A percentile compares a stretch with the other conserved stretches of the same genome.
phyloP scores from a whole-genome alignment of 2,113 vertebrate genomes.

The Gavialis gangeticus region DNA sequence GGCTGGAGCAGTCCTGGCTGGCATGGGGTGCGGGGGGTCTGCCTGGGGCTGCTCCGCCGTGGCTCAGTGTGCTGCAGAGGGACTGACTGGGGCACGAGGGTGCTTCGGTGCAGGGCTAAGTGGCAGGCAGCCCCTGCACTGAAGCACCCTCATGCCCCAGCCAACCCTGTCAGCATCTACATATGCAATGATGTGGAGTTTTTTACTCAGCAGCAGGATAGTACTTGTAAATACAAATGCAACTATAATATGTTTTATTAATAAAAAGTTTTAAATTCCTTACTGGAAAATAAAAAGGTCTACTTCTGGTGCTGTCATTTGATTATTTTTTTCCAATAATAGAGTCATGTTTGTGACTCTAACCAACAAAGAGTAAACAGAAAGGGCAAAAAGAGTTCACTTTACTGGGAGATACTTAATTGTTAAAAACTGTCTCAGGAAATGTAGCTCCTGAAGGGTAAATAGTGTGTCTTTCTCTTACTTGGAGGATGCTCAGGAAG shows the following conservation, averaged over 20 bases:
- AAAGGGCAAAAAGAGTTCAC: neutral
- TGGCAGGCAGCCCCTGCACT: too few relatives aligned
- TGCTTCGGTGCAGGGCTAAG: too few relatives aligned
- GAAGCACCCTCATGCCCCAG: too few relatives aligned
- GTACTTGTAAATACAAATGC: too few relatives aligned
- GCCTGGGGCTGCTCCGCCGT: too few relatives aligned
- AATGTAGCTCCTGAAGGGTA: conserved; percentile 52
- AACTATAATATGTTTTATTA: neutral
- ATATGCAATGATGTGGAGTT: too few relatives aligned
- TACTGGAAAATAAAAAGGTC: conserved; percentile 29
- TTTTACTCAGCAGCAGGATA: too few relatives aligned
- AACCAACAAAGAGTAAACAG: neutral
- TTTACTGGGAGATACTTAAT: conserved; percentile 48
- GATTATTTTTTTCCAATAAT: neutral
- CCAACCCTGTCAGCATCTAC: too few relatives aligned
- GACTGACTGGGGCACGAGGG: too few relatives aligned
- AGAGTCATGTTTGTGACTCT: fast-evolving
- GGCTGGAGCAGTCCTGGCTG: too few relatives aligned
- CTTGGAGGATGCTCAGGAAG: conserved; percentile 67
- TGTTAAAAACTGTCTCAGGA: conserved; percentile 60
- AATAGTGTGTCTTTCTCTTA: conserved; percentile 35
- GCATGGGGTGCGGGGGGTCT: too few relatives aligned
- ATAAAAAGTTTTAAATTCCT: neutral
- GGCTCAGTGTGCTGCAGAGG: too few relatives aligned
- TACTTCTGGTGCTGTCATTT: neutral